A percentile compares a stretch with the other conserved stretches of the same genome.
Evolutionary conservation across 1,140 invertebrate species (phyloP).

Genomic region (Nomia melanderi): DNA sequence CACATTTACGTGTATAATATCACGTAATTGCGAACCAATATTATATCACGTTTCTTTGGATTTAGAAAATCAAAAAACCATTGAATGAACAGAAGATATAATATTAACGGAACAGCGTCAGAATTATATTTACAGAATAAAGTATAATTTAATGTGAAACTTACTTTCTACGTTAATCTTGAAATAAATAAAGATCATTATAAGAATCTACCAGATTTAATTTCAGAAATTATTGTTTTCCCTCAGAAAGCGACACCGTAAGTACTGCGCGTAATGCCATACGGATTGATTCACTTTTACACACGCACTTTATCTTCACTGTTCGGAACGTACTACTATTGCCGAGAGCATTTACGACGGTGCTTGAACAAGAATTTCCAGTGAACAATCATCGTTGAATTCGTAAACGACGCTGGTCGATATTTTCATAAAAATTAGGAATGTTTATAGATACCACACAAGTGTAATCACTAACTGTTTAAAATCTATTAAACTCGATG

Average conservation of each 20-base stretch:
- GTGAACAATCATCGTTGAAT: conserved; percentile 41
- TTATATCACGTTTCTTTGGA: too few relatives aligned
- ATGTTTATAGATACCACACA: not conserved
- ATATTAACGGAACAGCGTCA: not conserved
- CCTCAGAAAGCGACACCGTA: conserved; percentile 52
- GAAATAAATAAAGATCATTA: not conserved
- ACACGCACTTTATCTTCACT: conserved; percentile 46
- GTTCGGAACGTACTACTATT: conserved; percentile 6
- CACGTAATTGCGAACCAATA: not conserved
- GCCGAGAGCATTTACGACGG: conserved; percentile 23
- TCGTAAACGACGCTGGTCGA: conserved; percentile 44
- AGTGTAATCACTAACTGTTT: not conserved
- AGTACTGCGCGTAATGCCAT: conserved; percentile 31
- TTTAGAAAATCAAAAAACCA: not conserved
- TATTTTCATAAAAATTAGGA: conserved; percentile 27
- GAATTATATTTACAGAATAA: not conserved
- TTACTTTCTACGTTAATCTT: conserved; percentile 5
- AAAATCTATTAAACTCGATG: conserved; percentile 20
- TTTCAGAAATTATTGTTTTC: conserved; percentile 42
- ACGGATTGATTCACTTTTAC: conserved; percentile 56
- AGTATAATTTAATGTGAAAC: not conserved
- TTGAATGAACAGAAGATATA: not conserved
- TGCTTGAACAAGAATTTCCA: conserved; percentile 40
- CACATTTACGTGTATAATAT: not conserved
- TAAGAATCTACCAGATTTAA: conserved; percentile 1